Evolutionary conservation across 2,113 vertebrate genomes (phyloP).

Genomic region (Leptocoma aspasia): DNA sequence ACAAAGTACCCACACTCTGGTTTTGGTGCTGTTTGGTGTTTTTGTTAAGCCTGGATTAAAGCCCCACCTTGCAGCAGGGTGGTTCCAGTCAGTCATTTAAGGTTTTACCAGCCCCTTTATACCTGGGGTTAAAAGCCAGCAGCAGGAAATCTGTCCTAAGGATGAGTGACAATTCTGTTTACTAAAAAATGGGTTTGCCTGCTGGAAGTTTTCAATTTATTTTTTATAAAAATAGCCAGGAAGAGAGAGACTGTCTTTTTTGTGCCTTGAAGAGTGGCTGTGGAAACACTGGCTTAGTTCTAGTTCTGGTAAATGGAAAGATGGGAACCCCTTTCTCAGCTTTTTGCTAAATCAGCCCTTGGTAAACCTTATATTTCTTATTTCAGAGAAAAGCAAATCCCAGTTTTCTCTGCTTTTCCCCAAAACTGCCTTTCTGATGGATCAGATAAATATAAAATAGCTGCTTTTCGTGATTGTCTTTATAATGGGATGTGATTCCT

Average conservation of each 20-base stretch:
- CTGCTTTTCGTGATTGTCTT: neutral
- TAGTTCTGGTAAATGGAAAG: neutral
- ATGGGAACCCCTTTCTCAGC: neutral
- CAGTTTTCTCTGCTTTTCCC: neutral
- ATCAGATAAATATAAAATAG: neutral
- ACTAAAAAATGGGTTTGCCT: neutral
- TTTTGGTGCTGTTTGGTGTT: neutral
- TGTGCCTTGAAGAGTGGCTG: neutral
- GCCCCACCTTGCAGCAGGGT: neutral
- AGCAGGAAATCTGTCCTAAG: neutral
- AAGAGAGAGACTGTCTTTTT: neutral
- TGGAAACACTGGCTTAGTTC: neutral
- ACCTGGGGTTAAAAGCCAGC: neutral
- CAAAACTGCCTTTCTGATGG: neutral
- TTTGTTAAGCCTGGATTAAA: neutral
- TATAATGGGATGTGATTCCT: neutral
- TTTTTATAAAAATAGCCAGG: neutral
- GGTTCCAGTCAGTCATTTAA: neutral
- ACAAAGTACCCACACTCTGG: neutral
- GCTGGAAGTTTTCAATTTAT: neutral
- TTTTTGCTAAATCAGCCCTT: neutral
- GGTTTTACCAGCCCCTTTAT: neutral
- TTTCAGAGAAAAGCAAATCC: neutral
- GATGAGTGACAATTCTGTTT: neutral
- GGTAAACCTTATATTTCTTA: neutral